Base-by-base conservation (phyloP, 37 sponge, comb jelly and placozoan genomes). In the Theonella swinhoei region DNA sequence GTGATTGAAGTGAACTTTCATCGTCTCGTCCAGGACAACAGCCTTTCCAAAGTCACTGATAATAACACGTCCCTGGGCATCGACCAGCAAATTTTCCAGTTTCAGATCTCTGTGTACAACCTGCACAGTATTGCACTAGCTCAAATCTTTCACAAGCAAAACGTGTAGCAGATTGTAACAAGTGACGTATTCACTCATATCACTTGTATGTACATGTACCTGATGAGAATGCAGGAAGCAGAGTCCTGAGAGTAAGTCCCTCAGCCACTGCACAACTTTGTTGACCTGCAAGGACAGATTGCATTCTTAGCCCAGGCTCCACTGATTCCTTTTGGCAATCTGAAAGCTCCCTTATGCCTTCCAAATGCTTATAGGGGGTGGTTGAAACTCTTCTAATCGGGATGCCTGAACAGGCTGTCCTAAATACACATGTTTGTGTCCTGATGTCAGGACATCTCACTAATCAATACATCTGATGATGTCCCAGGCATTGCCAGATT, bases 61-160 rank as follows among this genome's bases (percentile, higher is more conserved):
- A 33, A 89, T 76, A 54, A 94, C 40, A 24, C 20, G 74, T 26
- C 81, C 92, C 29, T 83, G 58, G 3, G 29, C 43, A 34, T 39
- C 37, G 31, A 91, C 68, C 24, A 93, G 87, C 1, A 95, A 76
- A 60, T 95, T 95, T 70, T 89, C 90, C 72, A 95, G 58, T 79
- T 95, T 95, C 47, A 95, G 70, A 62, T 95, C 93, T 23, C 93
- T 59, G 43, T 94, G 94, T 42, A 87, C 88, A 29, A 91, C 32
- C 54, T 47, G 54, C 54, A 47, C 54, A 47, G 54, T 47, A 47
- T 47, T 47, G 54, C 54, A 47, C 54, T 47, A 47, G 14, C 14
- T 47, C 54, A 47, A 14, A 47, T 47, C 14, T 14, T 47, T 47
- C 54, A 17, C 14, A 7, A 47, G 54, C 14, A 17, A 47, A 7